Conservation (phyloP, 2,888 invertebrate species). For the Bedellia somnulentella region DNA sequence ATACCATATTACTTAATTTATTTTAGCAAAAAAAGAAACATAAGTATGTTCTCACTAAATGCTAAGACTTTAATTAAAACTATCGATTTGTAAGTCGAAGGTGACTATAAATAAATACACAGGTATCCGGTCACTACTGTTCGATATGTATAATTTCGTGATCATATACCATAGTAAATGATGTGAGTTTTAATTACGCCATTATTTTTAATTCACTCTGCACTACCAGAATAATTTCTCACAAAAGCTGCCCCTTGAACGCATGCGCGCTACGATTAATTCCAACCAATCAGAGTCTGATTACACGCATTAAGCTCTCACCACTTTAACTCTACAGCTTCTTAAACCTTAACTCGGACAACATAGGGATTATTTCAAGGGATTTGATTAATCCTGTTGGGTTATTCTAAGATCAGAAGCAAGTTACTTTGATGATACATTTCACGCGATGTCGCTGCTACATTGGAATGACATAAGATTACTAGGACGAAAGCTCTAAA, state of each 20-base stretch:
- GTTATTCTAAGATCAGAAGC: slow-evolving; percentile 17
- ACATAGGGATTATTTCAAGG: too few species aligned
- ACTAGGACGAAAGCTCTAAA: too few species aligned
- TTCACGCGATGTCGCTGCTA: slow-evolving; percentile 38
- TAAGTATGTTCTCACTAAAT: too few species aligned
- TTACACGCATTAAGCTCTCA: slow-evolving; percentile 50
- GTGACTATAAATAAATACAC: too few species aligned
- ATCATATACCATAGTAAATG: slow-evolving; percentile 17
- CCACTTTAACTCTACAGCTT: slow-evolving; percentile 21
- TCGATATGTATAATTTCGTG: slow-evolving; percentile 7
- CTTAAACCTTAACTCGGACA: slow-evolving; percentile 15
- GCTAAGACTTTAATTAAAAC: too few species aligned
- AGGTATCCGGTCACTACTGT: too few species aligned
- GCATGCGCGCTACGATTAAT: slow-evolving; percentile 53
- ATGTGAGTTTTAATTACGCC: slow-evolving; percentile 47
- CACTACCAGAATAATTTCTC: slow-evolving; percentile 36
- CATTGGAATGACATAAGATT: not conserved
- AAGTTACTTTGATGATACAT: slow-evolving; percentile 31
- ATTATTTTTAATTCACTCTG: slow-evolving; percentile 50
- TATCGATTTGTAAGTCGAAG: too few species aligned
- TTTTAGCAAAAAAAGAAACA: too few species aligned
- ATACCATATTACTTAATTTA: too few species aligned
- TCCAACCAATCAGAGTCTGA: slow-evolving; percentile 56
- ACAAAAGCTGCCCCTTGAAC: slow-evolving; percentile 35
- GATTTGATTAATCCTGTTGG: slow-evolving; percentile 12